Base-by-base conservation (phyloP, 2,797 vertebrate species). In the Malurus leucopterus region DNA sequence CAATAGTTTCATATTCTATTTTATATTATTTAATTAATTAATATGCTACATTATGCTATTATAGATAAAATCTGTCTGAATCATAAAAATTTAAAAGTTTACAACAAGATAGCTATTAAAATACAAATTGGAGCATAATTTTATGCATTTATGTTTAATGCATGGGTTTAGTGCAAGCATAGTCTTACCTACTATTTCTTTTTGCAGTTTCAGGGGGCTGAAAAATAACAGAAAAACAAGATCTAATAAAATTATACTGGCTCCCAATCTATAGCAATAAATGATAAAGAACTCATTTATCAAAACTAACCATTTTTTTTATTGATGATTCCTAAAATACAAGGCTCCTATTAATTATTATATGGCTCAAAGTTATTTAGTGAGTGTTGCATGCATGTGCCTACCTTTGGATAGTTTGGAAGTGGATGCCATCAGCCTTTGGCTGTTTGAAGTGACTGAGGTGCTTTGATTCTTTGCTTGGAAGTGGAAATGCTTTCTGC, bases 401-500 rank as follows among this genome's bases (percentile, higher is more conserved):
- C 55, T 36, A 7, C 4, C 8, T 15, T 59, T 9, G 41, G 24
- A 13, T 20, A 9, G 8, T 18, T 44, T 57, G 57, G 69, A 64
- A 83, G 8, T 1, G 5, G 49, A 12, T 83, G 27, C 34, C 8
- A 7, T 40, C 36, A 18, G 0, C 0, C 2, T 0, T 11, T 46
- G 44, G 12, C 29, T 51, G 3, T 65, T 53, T 41, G 26, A 54
- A 54, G 43, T 15, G 15, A 54, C 26, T 26, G 29, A 24, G 27
- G 6, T n/a, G 23, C 9, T 78, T 75, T 49, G 15, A 41, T 88
- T 72, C 61, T 46, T 54, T 36, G 23, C 15, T 41, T 74, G 53
- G n/a, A 63, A 70, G 27, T n/a, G 12, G 53, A 86, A 89, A 57
- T 32, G 8, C 15, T 67, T 79, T 79, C 61, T 70, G 26, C 16